Percentiles rank a stretch among this genome's conserved stretches.
Conservation (phyloP, 2,797 vertebrate genomes). For the Gymnothorax reevesii region DNA sequence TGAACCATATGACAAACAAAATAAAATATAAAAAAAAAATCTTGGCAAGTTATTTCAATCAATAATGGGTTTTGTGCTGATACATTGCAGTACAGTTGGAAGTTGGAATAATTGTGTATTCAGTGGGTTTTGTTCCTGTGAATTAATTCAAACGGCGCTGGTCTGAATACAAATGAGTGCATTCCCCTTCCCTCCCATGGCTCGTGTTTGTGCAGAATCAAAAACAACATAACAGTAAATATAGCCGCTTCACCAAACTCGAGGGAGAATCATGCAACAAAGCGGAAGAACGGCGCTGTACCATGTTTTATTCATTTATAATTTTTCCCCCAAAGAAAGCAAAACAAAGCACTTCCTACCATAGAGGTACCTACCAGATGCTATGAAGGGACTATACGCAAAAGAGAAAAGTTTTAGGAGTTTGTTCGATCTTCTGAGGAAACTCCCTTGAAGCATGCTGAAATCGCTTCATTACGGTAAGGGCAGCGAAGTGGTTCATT, state of each 20-base stretch:
- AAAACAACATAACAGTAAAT: conserved; percentile 41
- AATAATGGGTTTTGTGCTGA: conserved; percentile 8
- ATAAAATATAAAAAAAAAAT: neutral
- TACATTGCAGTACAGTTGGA: conserved; percentile 23
- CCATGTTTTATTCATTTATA: conserved; percentile 25
- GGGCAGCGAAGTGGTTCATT: neutral
- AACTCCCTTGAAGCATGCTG: conserved; percentile 3
- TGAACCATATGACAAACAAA: neutral
- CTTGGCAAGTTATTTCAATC: conserved; percentile 15
- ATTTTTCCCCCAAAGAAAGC: neutral
- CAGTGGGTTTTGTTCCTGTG: conserved; percentile 34
- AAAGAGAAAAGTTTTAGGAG: neutral
- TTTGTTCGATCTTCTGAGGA: conserved; percentile 14
- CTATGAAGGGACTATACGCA: conserved; percentile 3
- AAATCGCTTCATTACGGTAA: neutral
- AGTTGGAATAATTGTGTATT: conserved; percentile 38
- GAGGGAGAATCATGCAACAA: neutral
- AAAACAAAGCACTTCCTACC: conserved; percentile 10
- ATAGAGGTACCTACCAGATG: neutral
- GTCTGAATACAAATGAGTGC: conserved; percentile 34
- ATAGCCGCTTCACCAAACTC: conserved; percentile 27
- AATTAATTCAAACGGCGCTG: conserved; percentile 30
- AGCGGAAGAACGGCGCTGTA: neutral
- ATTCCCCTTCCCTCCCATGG: conserved; percentile 27
- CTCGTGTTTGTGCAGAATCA: conserved; percentile 38